Evolutionary conservation across 2,888 invertebrate species (phyloP), one percentile per base, ranked within the genome.

Genomic region (Polia nebulosa): DNA sequence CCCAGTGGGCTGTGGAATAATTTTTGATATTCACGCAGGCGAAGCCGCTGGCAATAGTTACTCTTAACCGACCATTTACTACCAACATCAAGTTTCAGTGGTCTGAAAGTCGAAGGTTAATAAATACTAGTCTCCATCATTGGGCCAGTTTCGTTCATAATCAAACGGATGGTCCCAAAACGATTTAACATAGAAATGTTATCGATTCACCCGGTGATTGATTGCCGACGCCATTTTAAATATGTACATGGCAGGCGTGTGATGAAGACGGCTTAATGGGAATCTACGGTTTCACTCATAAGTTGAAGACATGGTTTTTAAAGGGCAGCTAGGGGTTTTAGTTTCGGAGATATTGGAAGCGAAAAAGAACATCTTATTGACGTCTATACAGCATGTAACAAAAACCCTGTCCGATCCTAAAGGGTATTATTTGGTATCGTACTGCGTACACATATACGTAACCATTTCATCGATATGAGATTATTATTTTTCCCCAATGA

Each of bases 101-200:
- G 62, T 11, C 17, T 1, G 17, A 32, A 39, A 44, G 27, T 45
- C 25, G 57, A 51, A 49, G 51, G 59, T 56, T 9, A 44, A 66
- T 65, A 66, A 68, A 66, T 59, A 62, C 39, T 58, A 49, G 29
- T 34, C 60, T 25, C 62, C 56, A 64, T 70, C 62, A 63, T 51
- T 71, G 39, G 49, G 25, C 36, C 56, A 59, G 39, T 45, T 76
- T 69, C 63, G 52, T 61, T 72, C 47, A 59, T 66, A 66, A 63
- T 36, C 61, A 49, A 41, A 34, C 27, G 29, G 36, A 29, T 57
- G 60, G 74, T 27, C 76, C 80, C 79, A 65, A 80, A 80, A 63
- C 81, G 81, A 79, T 79, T 66, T 69, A 65, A 72, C 68, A 70
- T 76, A 63, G 65, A 78, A 75, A 74, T 69, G 70, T 45, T 62